Base-by-base conservation (phyloP, 2,888 invertebrate species). In the Apoda limacodes region DNA sequence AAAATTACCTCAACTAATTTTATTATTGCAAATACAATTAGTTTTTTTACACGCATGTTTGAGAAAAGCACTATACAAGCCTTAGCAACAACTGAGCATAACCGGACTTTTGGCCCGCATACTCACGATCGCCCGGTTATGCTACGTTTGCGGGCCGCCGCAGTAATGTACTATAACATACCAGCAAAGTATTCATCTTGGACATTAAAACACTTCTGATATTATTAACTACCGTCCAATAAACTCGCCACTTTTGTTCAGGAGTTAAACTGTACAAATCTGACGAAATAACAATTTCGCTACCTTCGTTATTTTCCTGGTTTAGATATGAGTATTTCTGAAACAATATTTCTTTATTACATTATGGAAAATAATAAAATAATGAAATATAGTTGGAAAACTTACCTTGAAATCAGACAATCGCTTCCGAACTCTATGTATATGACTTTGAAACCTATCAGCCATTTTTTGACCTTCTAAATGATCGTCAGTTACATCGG, bases 351-450 rank as follows among this genome's bases (percentile, higher is more conserved):
- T n/a, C n/a, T n/a, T n/a, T n/a, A n/a, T n/a, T n/a, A n/a, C n/a
- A n/a, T n/a, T n/a, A n/a, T n/a, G n/a, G n/a, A n/a, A n/a, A n/a
- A n/a, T n/a, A n/a, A n/a, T n/a, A n/a, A n/a, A n/a, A n/a, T n/a
- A n/a, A n/a, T n/a, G n/a, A n/a, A n/a, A 17, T 28, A 12, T 30
- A 22, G 10, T 20, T n/a, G 15, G 9, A 10, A 20, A 10, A 35
- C 37, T 44, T 51, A 78, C 76, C 66, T 68, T 71, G 45, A 72
- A 75, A 56, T 48, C 62, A 29, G 55, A 43, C 26, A 76, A 45
- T 39, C 69, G 57, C 28, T 50, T 58, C 15, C 41, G 51, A 29
- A 72, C 39, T 39, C 45, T 68, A 9, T 39, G 42, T 10, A 72
- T 65, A 40, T 65, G 52, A 9, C 32, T 34, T 30, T 66, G 43